A percentile compares a stretch with the other conserved stretches of the same genome.
Conservation (phyloP, 2,888 invertebrate species). For the Aromia moschata region DNA sequence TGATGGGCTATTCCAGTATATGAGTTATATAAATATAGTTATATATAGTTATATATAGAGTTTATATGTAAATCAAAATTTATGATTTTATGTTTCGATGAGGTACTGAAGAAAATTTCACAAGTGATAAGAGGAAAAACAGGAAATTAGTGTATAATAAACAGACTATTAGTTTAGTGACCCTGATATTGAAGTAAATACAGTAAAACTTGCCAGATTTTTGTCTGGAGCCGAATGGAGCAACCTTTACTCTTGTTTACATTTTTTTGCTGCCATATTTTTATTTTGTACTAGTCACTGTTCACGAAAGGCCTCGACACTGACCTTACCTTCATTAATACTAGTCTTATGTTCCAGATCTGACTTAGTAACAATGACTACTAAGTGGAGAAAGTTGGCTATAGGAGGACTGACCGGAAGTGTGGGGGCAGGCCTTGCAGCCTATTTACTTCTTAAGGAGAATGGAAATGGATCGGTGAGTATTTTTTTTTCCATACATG, state of each 20-base stretch:
- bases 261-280: not conserved
- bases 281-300: not conserved
- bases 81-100: too few species aligned
- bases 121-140: too few species aligned
- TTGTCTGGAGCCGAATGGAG: not conserved
- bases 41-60: too few species aligned
- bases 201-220: not conserved
- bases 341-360: not conserved
- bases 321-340: not conserved
- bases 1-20: too few species aligned
- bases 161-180: too few species aligned
- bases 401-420: slow-evolving; percentile 70
- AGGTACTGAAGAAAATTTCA: too few species aligned
- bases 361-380: slow-evolving; percentile 63
- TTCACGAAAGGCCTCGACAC: not conserved
- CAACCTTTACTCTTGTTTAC: not conserved
- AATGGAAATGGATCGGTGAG: slow-evolving; percentile 61
- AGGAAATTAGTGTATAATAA: too few species aligned
- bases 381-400: slow-evolving; percentile 67
- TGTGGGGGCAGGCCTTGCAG: slow-evolving; percentile 69
- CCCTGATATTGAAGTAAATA: too few species aligned
- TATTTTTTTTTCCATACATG: too few species aligned
- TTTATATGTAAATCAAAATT: too few species aligned
- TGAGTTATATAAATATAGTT: too few species aligned
- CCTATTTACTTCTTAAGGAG: slow-evolving; percentile 69